phyloP scores from a whole-genome alignment of 2,888 invertebrate genomes.

The Creontiades dilutus region DNA sequence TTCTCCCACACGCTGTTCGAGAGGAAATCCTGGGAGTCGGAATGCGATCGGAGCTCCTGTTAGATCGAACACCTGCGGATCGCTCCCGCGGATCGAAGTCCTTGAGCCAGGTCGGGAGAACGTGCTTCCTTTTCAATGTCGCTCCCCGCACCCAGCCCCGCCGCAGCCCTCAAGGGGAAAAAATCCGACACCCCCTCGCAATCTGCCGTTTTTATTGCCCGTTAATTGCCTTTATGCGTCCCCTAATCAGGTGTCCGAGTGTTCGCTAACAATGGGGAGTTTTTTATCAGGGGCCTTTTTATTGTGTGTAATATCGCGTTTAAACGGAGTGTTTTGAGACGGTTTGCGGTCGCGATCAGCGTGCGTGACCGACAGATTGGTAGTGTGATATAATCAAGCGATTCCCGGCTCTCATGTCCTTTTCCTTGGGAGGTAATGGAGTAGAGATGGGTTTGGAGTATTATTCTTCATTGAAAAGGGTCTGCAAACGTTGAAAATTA shows the following conservation, averaged over 20 bases:
- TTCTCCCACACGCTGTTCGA: neutral
- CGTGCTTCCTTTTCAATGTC: slow-evolving; percentile 1
- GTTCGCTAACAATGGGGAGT: neutral
- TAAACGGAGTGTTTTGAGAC: neutral
- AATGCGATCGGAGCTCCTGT: slow-evolving; percentile 3
- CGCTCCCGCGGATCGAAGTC: neutral
- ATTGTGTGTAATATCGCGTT: slow-evolving; percentile 7
- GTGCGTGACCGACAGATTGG: neutral
- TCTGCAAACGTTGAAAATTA: no score
- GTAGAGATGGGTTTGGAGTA: no score
- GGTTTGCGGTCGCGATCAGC: neutral
- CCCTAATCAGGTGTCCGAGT: neutral
- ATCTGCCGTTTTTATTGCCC: neutral
- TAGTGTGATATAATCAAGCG: neutral
- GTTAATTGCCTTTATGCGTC: neutral
- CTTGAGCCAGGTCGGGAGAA: slow-evolving; percentile 24
- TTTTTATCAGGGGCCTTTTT: neutral
- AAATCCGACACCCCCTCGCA: neutral
- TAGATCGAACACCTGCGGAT: slow-evolving; percentile 2
- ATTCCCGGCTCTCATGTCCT: neutral
- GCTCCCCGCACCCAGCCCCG: neutral
- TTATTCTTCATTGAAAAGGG: no score
- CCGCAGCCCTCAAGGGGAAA: neutral
- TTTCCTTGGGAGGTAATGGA: neutral
- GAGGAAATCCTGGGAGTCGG: slow-evolving; percentile 4